A percentile compares a stretch with the other conserved stretches of the same genome.
These are phyloP conservation scores for Holotrichia oblita DNA, from an alignment of 1,140 invertebrate genomes.

Conservation along the genomic window DNA sequence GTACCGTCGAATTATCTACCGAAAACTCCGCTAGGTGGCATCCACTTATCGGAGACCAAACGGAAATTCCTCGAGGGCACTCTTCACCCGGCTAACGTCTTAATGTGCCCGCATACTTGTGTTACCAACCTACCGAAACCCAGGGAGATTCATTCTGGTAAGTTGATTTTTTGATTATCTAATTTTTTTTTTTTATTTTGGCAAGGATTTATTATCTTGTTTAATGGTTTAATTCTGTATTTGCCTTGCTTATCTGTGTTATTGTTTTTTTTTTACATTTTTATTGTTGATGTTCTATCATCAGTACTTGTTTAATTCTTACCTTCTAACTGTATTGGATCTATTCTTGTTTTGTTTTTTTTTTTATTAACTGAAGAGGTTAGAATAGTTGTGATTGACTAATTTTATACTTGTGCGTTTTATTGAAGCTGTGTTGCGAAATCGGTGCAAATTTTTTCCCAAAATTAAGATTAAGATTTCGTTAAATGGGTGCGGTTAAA, in stretches of 20 bases:
- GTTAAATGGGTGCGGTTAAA: not conserved
- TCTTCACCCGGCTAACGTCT: constrained; percentile 97
- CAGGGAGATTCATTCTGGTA: constrained; percentile 94
- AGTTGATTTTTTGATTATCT: no score
- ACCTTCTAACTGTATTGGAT: not conserved
- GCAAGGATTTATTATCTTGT: constrained; percentile 4
- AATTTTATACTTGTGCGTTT: constrained; percentile 10
- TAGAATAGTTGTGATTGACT: constrained; percentile 18
- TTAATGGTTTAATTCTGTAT: not conserved
- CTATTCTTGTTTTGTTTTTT: no score
- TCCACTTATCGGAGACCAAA: constrained; percentile 97
- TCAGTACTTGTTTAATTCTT: not conserved
- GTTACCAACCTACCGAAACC: constrained; percentile 99
- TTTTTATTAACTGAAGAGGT: not conserved
- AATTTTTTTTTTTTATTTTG: not conserved
- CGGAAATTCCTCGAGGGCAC: constrained; percentile 95
- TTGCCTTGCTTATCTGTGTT: not conserved
- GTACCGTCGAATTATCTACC: constrained; percentile 98
- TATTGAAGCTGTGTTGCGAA: not conserved
- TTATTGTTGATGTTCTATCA: not conserved
- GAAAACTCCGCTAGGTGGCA: constrained; percentile 97
- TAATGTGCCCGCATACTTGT: constrained; percentile 99
- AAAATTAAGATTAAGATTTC: not conserved
- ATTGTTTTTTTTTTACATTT: no score
- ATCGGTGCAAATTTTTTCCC: constrained; percentile 2